phyloP scores from a whole-genome alignment of 2,113 vertebrate species.

The Micromys minutus region DNA sequence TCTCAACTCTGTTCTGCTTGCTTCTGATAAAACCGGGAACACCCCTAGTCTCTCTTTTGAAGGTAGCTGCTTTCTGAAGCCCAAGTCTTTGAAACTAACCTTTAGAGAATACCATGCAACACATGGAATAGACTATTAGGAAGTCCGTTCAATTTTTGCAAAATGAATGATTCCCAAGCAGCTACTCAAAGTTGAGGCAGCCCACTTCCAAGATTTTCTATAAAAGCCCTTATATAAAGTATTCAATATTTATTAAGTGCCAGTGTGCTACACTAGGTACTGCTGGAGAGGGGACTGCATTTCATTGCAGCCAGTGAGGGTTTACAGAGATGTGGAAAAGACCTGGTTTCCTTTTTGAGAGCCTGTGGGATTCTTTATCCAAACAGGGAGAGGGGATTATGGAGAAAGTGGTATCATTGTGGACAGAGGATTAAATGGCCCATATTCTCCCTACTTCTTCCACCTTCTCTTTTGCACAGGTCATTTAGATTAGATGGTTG shows the following conservation, averaged over 20 bases:
- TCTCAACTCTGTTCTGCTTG: not conserved
- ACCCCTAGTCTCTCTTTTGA: not conserved
- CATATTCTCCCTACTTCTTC: not conserved
- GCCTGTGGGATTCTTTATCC: not conserved
- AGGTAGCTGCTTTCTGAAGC: conserved; percentile 38
- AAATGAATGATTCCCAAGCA: conserved; percentile 45
- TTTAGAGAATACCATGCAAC: conserved; percentile 53
- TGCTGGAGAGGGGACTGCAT: not conserved
- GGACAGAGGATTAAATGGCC: not conserved
- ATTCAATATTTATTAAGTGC: conserved; percentile 59
- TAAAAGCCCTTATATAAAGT: conserved; percentile 38
- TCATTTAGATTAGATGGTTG: conserved; percentile 36
- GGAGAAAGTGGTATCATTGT: not conserved
- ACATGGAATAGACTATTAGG: conserved; percentile 49
- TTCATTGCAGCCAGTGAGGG: not conserved
- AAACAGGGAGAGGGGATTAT: not conserved
- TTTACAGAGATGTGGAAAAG: not conserved
- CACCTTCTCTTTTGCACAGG: not conserved
- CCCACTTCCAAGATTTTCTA: conserved; percentile 55
- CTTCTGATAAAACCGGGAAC: not conserved
- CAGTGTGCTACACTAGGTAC: conserved; percentile 42
- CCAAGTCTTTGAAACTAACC: conserved; percentile 54
- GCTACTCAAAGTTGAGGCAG: conserved; percentile 45
- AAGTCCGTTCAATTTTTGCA: conserved; percentile 50
- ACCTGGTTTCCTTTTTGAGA: not conserved